phyloP scores from a whole-genome alignment of 2,888 invertebrate species.

The Rhingia campestris region DNA sequence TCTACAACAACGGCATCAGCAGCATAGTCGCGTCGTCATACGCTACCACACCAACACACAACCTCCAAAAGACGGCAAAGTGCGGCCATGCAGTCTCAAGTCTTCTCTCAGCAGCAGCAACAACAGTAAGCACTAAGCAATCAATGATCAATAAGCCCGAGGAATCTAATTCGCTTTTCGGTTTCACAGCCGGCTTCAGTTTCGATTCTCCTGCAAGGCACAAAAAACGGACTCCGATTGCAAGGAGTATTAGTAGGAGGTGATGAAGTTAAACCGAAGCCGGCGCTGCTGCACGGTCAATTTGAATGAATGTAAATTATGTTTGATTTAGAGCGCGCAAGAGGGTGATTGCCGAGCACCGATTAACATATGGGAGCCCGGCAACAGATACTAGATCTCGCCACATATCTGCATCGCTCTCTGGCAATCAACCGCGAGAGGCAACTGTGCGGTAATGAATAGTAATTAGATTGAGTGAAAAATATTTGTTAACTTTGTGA shows the following conservation, averaged over 20 bases:
- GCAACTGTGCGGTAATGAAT: slow-evolving; percentile 68
- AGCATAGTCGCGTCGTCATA: slow-evolving; percentile 20
- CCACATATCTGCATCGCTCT: slow-evolving; percentile 12
- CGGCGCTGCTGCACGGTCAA: slow-evolving; percentile 37
- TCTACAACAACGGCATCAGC: slow-evolving; percentile 22
- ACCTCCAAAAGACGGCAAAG: slow-evolving; percentile 1
- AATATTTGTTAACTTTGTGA: slow-evolving; percentile 64
- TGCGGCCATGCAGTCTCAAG: neutral
- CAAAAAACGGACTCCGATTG: slow-evolving; percentile 7
- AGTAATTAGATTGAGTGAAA: slow-evolving; percentile 71
- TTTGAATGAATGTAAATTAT: slow-evolving; percentile 72
- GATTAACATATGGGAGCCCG: slow-evolving; percentile 59
- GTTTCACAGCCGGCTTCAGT: slow-evolving; percentile 42
- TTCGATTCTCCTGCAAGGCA: slow-evolving; percentile 48
- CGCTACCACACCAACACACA: slow-evolving; percentile 42
- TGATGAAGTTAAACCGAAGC: slow-evolving; percentile 70
- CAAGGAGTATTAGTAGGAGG: slow-evolving; percentile 63
- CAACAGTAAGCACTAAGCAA: slow-evolving; percentile 62
- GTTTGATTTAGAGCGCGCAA: slow-evolving; percentile 61
- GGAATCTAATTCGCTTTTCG: slow-evolving; percentile 69
- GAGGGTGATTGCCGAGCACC: slow-evolving; percentile 49
- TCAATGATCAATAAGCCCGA: slow-evolving; percentile 73
- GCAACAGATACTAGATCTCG: slow-evolving; percentile 2
- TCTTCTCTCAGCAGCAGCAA: neutral
- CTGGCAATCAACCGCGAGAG: slow-evolving; percentile 50